Evolutionary conservation across 1,140 invertebrate genomes (phyloP).

Genomic region (Drosophila quadrilineata): DNA sequence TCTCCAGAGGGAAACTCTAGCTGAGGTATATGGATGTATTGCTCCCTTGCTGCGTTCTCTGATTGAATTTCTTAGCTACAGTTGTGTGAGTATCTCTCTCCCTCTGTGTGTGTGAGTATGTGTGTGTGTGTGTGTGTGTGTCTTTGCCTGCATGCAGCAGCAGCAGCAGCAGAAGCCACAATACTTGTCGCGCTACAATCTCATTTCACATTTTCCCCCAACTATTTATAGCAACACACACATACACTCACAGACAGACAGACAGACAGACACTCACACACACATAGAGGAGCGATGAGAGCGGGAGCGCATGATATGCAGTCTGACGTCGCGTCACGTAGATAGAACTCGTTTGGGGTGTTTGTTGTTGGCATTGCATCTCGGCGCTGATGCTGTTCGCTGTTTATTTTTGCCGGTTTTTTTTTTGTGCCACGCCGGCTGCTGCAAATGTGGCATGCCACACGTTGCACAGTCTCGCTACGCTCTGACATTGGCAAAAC

Average conservation of each 20-base stretch:
- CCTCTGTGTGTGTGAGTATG: constrained; percentile 43
- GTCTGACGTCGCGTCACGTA: constrained; percentile 24
- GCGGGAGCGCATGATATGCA: not conserved
- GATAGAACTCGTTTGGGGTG: constrained; percentile 44
- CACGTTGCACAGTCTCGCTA: no score
- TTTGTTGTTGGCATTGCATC: constrained; percentile 37
- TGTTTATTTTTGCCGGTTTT: constrained; percentile 22
- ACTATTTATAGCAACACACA: constrained; percentile 65
- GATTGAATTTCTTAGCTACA: constrained; percentile 75
- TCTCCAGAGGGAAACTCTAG: constrained; percentile 26
- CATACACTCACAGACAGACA: constrained; percentile 43
- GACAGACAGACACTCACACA: constrained; percentile 7
- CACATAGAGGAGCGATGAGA: not conserved
- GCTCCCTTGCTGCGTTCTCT: constrained; percentile 45
- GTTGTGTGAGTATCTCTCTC: no score
- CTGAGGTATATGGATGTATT: no score
- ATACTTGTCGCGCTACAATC: constrained; percentile 56
- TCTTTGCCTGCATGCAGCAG: constrained; percentile 46
- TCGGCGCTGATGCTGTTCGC: constrained; percentile 1
- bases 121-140: constrained; percentile 1
- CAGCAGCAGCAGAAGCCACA: no score
- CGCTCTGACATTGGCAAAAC: constrained; percentile 36
- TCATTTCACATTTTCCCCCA: constrained; percentile 62
- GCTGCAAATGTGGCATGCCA: constrained; percentile 23
- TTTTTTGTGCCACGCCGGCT: constrained; percentile 23